phyloP scores from a whole-genome alignment of 2,888 invertebrate genomes.

The Mesorhabditis spiculigera region DNA sequence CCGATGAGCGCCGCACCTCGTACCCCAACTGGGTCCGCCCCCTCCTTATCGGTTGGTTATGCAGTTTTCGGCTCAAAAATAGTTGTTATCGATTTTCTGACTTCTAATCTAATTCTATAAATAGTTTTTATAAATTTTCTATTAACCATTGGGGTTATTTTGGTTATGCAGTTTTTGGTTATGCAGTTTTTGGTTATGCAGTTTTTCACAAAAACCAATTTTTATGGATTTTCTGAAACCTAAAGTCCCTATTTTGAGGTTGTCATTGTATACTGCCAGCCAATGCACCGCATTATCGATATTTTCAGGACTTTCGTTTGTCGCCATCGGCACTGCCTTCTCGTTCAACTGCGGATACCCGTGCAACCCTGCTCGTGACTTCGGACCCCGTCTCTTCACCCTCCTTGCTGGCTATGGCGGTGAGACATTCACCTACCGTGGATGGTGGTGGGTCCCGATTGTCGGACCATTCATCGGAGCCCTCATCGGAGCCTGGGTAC shows the following conservation, averaged over 20 bases:
- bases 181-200: too few relatives aligned
- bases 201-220: too few relatives aligned
- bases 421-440: slow-evolving; percentile 57
- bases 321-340: slow-evolving; percentile 57
- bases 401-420: slow-evolving; percentile 60
- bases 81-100: neutral
- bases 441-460: slow-evolving; percentile 65
- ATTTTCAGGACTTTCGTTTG: slow-evolving; percentile 35
- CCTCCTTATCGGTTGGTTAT: slow-evolving; percentile 22
- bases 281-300: neutral
- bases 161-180: too few relatives aligned
- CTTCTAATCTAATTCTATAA: too few relatives aligned
- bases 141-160: too few relatives aligned
- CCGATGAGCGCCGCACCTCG: slow-evolving; percentile 49
- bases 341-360: slow-evolving; percentile 67
- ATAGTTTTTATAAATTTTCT: too few relatives aligned
- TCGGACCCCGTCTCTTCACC: slow-evolving; percentile 65
- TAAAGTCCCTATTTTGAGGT: too few relatives aligned
- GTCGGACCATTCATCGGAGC: slow-evolving; percentile 64
- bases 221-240: too few relatives aligned
- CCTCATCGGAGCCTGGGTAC: slow-evolving; percentile 54
- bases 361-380: slow-evolving; percentile 68
- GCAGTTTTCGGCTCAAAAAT: neutral
- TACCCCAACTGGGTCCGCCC: slow-evolving; percentile 49
- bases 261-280: too few relatives aligned